phyloP scores from a whole-genome alignment of 1,140 invertebrate species.

The Drosophila pseudoobscura region DNA sequence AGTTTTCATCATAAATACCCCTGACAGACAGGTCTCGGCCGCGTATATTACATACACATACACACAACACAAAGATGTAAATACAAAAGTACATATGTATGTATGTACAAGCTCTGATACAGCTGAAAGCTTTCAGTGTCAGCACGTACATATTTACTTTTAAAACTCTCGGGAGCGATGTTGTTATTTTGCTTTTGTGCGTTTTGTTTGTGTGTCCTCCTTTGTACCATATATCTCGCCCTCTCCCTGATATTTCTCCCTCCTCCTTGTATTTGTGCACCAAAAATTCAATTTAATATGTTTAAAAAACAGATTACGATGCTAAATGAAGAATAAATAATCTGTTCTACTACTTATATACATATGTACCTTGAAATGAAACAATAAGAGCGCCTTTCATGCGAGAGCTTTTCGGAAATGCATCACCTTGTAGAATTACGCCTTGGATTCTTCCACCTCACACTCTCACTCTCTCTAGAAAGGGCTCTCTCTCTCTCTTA shows the following conservation, averaged over 20 bases:
- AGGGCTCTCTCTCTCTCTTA: not conserved
- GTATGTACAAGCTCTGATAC: conserved; percentile 35
- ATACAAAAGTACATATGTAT: conserved; percentile 9
- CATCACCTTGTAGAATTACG: not conserved
- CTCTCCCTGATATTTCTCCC: conserved; percentile 15
- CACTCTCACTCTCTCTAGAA: conserved; percentile 9
- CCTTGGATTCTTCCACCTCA: not conserved
- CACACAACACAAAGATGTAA: not conserved
- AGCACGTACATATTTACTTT: conserved; percentile 23
- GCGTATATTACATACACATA: conserved; percentile 1
- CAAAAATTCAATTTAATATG: no score
- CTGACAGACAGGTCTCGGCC: conserved; percentile 11
- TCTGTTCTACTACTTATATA: no score
- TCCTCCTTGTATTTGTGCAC: no score
- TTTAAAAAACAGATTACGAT: no score
- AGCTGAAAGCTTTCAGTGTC: conserved; percentile 51
- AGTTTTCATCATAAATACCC: conserved; percentile 30
- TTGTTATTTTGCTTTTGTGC: conserved; percentile 30
- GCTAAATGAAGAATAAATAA: no score
- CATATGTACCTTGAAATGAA: no score
- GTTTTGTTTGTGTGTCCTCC: conserved; percentile 28
- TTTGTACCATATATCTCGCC: not conserved
- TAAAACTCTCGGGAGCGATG: conserved; percentile 46
- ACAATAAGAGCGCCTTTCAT: no score
- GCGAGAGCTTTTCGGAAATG: no score